Base-by-base conservation (phyloP, 2,797 vertebrate species). In the Anguilla anguilla region DNA sequence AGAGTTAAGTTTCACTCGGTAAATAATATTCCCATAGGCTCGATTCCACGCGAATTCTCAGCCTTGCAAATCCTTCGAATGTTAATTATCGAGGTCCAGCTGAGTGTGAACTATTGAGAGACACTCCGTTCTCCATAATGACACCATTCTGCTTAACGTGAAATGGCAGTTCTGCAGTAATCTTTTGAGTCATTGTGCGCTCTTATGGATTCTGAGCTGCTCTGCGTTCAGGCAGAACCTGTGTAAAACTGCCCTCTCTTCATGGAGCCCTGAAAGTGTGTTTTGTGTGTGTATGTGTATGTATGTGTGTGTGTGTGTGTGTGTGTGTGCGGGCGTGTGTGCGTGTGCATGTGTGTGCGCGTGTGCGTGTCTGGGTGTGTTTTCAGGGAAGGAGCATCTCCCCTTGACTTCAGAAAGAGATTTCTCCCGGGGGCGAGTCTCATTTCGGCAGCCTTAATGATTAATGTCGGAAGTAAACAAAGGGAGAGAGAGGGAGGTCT, bases 401-500 rank as follows among this genome's bases (percentile, higher is more conserved):
- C 13, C 53, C 85, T 61, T 69, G 7, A 82, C 46, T 72, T 31
- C 72, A 83, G 57, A 6, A 57, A 11, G 46, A 10, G 51, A 22
- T 43, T 84, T 90, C 83, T 83, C 87, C 46, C 53, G 87, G 43
- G 84, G 88, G 88, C 89, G 90, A 85, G 89, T 88, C 87, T 87
- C 88, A 69, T 89, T 94, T 90, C 91, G 88, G 91, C 90, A 72
- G 88, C 90, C 87, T 92, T 89, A 92, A 93, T 93, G 91, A 93
- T 93, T 93, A 11, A 92, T 89, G 86, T 87, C 25, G 84, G 85
- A 85, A 87, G 87, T 86, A 87, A 87, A 92, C 91, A 89, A 6
- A 69, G 82, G 83, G n/a, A 53, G 89, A 53, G 89, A 83, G 90
- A 85, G 77, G 88, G 85, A 89, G 79, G 61, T 7, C 53, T 85